phyloP scores from a whole-genome alignment of 2,888 invertebrate species.

The Tribolium freemani region DNA sequence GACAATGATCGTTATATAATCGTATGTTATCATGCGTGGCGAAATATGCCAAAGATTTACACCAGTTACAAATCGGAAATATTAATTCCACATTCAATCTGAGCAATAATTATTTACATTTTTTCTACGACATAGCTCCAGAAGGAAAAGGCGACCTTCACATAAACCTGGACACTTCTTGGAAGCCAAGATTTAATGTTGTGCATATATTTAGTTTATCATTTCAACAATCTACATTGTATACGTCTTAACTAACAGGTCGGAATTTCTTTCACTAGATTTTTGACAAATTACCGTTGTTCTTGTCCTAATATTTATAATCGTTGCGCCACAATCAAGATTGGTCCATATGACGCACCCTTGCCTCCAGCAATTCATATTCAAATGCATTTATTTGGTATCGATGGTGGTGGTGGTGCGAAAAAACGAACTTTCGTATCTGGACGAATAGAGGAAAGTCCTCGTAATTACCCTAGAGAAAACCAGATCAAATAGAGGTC shows the following conservation, averaged over 20 bases:
- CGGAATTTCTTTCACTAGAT: neutral
- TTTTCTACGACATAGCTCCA: neutral
- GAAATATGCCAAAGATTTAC: neutral
- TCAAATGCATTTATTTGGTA: neutral
- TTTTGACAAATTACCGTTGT: neutral
- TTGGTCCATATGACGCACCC: neutral
- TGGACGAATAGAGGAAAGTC: constrained; percentile 34
- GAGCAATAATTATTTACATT: neutral
- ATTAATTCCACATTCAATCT: neutral
- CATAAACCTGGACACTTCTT: neutral
- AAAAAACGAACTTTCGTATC: neutral
- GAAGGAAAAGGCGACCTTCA: neutral
- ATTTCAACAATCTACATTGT: neutral
- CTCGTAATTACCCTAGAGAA: constrained; percentile 45
- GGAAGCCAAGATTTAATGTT: neutral
- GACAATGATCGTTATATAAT: neutral
- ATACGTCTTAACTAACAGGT: neutral
- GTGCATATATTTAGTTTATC: neutral
- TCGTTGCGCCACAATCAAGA: neutral
- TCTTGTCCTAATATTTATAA: neutral
- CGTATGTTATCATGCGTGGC: neutral
- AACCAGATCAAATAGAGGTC: constrained; percentile 45
- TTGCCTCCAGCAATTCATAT: neutral
- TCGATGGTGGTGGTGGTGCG: neutral
- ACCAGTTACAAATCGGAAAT: neutral